Conservation (phyloP, 1,140 invertebrate genomes). For the Papilio polyxenes region DNA sequence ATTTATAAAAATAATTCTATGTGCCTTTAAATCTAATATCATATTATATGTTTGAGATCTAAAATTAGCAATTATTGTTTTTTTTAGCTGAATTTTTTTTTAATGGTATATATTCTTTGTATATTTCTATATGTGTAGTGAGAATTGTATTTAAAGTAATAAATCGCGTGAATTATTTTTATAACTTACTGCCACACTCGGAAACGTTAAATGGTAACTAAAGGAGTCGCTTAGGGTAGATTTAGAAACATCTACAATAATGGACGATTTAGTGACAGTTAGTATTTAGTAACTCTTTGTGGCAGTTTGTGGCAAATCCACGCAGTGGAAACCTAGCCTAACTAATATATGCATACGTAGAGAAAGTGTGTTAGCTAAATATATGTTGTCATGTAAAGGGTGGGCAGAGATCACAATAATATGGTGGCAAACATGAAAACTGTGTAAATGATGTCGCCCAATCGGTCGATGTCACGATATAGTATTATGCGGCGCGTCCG, state of each 20-base stretch:
- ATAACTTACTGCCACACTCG: neutral
- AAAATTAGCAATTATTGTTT: neutral
- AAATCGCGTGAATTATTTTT: neutral
- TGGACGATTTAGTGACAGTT: neutral
- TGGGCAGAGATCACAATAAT: slow-evolving; percentile 19
- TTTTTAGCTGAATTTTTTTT: slow-evolving; percentile 15
- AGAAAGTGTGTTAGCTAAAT: neutral
- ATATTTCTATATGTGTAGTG: neutral
- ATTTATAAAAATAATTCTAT: slow-evolving; percentile 29
- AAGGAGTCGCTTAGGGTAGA: neutral
- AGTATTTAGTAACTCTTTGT: too few relatives aligned
- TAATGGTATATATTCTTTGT: neutral
- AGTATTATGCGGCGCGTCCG: slow-evolving; percentile 25
- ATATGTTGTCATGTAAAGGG: slow-evolving; percentile 8
- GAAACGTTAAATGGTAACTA: neutral
- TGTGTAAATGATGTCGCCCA: slow-evolving; percentile 17
- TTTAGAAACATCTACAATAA: neutral
- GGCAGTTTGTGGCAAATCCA: neutral
- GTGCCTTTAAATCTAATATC: slow-evolving; percentile 31
- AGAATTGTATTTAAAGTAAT: neutral
- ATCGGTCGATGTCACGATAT: slow-evolving; percentile 21
- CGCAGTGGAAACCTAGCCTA: neutral
- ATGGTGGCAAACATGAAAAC: slow-evolving; percentile 36
- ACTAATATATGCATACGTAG: neutral
- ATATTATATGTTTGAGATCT: neutral